Evolutionary conservation across 2,888 invertebrate species (phyloP).

Genomic region (Lycaena phlaeas): DNA sequence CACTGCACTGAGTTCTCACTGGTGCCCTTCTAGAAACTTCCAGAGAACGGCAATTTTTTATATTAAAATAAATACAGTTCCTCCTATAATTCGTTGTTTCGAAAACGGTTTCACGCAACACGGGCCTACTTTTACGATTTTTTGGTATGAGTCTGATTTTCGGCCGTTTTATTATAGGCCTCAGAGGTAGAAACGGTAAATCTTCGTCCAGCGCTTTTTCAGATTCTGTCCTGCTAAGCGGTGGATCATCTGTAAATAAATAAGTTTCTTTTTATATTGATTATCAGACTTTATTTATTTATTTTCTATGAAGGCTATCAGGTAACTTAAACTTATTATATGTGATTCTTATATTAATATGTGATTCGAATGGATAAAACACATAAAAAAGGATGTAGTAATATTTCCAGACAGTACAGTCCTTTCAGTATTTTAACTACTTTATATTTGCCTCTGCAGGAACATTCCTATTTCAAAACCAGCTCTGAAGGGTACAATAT

Average conservation of each 20-base stretch:
- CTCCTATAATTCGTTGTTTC: constrained; percentile 38
- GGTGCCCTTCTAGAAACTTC: constrained; percentile 21
- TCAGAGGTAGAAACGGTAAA: constrained; percentile 30
- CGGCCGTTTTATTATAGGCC: constrained; percentile 35
- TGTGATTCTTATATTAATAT: too few relatives aligned
- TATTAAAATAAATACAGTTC: constrained; percentile 38
- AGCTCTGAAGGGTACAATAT: too few relatives aligned
- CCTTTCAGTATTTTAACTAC: too few relatives aligned
- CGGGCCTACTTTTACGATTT: constrained; percentile 23
- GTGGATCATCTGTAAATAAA: constrained; percentile 28
- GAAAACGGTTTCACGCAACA: constrained; percentile 39
- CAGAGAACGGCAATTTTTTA: constrained; percentile 43
- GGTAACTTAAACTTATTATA: too few relatives aligned
- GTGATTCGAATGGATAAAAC: too few relatives aligned
- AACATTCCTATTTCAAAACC: too few relatives aligned
- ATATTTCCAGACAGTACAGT: too few relatives aligned
- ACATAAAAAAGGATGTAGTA: too few relatives aligned
- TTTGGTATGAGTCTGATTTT: constrained; percentile 36
- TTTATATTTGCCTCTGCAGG: too few relatives aligned
- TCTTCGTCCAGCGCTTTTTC: constrained; percentile 44
- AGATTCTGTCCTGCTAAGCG: constrained; percentile 24
- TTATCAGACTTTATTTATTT: too few relatives aligned
- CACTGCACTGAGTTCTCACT: constrained; percentile 23
- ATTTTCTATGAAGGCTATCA: too few relatives aligned
- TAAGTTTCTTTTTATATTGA: too few relatives aligned